Conservation (phyloP, 2,888 invertebrate genomes). For the Limnephilus rhombicus region DNA sequence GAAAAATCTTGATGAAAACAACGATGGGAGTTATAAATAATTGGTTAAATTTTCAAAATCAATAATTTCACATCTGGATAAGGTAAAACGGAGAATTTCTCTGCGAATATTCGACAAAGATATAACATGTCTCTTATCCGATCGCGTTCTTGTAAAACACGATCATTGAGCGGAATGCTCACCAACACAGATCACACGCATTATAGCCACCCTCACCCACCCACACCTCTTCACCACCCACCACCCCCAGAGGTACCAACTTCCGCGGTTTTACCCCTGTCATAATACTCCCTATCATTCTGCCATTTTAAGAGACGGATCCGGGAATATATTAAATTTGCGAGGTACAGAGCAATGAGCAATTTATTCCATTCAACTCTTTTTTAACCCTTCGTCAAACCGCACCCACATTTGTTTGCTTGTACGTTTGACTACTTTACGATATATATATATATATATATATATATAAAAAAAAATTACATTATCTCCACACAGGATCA, state of each 20-base stretch:
- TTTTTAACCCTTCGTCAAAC: no score
- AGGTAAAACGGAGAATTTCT: not conserved
- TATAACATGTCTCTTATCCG: not conserved
- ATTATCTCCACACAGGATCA: no score
- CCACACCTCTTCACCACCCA: not conserved
- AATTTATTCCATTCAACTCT: not conserved
- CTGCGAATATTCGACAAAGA: not conserved
- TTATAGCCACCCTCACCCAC: not conserved
- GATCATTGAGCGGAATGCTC: not conserved
- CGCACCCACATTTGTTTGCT: no score
- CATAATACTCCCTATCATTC: slow-evolving; percentile 41
- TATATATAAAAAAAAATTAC: no score
- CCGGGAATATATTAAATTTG: not conserved
- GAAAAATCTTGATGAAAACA: no score
- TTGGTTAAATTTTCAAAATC: not conserved
- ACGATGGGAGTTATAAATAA: no score
- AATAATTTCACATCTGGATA: not conserved
- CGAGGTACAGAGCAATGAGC: not conserved
- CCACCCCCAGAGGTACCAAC: slow-evolving; percentile 1
- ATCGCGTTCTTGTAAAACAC: slow-evolving; percentile 36
- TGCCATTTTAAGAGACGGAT: slow-evolving; percentile 7
- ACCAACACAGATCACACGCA: slow-evolving; percentile 36
- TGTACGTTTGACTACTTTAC: no score
- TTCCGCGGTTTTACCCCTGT: slow-evolving; percentile 23
- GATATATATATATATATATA: no score